Evolutionary conservation across 1,140 invertebrate species (phyloP).

Genomic region (Aricia agestis): DNA sequence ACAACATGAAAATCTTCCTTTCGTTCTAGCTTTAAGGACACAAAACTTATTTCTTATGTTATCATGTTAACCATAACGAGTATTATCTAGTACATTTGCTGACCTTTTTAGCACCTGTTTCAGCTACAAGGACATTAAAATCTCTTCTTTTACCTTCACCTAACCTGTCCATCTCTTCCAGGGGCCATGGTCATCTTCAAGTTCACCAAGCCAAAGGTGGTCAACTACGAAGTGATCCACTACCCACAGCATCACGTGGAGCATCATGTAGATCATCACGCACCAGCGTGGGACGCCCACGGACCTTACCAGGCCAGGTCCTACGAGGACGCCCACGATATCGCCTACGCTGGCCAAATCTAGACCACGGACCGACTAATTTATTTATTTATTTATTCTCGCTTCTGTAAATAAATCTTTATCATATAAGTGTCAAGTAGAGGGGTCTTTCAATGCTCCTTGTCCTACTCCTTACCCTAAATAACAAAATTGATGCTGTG

Average conservation of each 20-base stretch:
- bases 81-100: too few relatives aligned
- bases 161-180: slow-evolving; percentile 32
- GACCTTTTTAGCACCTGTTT: too few relatives aligned
- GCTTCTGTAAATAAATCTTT: slow-evolving; percentile 66
- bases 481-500: background rate
- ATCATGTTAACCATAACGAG: too few relatives aligned
- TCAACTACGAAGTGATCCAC: slow-evolving; percentile 89
- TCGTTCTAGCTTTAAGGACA: too few relatives aligned
- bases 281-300: slow-evolving; percentile 74
- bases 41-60: too few relatives aligned
- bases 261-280: slow-evolving; percentile 77
- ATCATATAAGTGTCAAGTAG: slow-evolving; percentile 63
- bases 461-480: background rate
- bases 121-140: too few relatives aligned
- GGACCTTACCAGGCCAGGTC: slow-evolving; percentile 78
- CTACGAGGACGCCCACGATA: slow-evolving; percentile 78
- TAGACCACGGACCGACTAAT: slow-evolving; percentile 67
- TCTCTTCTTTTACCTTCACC: too few relatives aligned
- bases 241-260: slow-evolving; percentile 87
- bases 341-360: slow-evolving; percentile 80
- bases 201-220: slow-evolving; percentile 88
- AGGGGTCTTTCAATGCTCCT: slow-evolving; percentile 40
- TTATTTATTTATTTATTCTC: slow-evolving; percentile 71
- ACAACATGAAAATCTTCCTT: too few relatives aligned
- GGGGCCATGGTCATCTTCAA: slow-evolving; percentile 90